A percentile compares a stretch with the other conserved stretches of the same genome.
Evolutionary conservation across 2,113 vertebrate genomes (phyloP).

Genomic region (Coreoperca whiteheadi): DNA sequence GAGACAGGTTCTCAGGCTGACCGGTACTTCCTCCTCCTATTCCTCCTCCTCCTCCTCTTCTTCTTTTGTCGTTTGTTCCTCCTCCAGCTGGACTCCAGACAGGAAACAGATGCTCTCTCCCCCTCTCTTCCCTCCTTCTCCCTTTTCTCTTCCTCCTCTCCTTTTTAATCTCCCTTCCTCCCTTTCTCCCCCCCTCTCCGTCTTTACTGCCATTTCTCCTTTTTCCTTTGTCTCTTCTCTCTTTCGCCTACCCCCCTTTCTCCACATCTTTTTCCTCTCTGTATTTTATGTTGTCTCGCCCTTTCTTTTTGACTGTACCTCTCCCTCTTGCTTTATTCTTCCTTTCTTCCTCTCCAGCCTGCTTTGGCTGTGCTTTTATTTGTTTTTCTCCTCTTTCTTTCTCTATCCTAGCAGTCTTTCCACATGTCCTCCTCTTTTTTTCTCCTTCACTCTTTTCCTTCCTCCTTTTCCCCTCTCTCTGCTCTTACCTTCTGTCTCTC

Average conservation of each 20-base stretch:
- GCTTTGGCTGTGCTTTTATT: background rate
- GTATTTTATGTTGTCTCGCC: background rate
- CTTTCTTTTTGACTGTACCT: background rate
- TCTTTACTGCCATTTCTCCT: constrained; percentile 20
- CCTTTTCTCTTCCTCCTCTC: constrained; percentile 50
- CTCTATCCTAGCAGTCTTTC: background rate
- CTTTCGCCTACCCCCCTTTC: background rate
- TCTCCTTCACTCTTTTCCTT: background rate
- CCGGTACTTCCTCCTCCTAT: constrained; percentile 68
- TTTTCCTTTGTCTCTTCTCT: constrained; percentile 21
- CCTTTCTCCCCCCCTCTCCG: constrained; percentile 33
- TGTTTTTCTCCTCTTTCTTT: background rate
- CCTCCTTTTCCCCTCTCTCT: background rate
- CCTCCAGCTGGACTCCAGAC: constrained; percentile 79
- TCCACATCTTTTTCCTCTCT: constrained; percentile 13
- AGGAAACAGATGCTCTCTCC: constrained; percentile 81
- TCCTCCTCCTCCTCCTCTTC: constrained; percentile 53
- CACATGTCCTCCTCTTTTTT: no score
- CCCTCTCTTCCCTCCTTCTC: constrained; percentile 53
- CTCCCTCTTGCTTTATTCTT: background rate
- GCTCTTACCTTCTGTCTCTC: background rate
- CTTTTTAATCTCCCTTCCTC: constrained; percentile 43
- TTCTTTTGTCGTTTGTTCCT: constrained; percentile 79
- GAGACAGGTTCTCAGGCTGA: constrained; percentile 71
- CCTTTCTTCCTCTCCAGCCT: background rate